Percentiles rank a stretch among this genome's conserved stretches.
Evolutionary conservation across 2,888 invertebrate genomes (phyloP).

Genomic region (Spatulosminthurus flaviceps): DNA sequence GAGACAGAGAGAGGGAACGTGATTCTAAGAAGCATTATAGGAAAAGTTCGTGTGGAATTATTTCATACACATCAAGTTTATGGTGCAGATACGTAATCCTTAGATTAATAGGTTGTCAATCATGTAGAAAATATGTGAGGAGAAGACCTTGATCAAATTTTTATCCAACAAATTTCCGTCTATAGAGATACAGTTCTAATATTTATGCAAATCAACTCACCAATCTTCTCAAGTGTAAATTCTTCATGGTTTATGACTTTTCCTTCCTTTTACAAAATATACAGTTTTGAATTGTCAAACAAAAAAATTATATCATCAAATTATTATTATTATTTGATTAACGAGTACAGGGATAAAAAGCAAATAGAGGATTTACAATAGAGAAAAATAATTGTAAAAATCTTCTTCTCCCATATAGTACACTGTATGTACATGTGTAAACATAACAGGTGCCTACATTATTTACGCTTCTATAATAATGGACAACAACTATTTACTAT

Average conservation of each 20-base stretch:
- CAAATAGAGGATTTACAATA: background rate
- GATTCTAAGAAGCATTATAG: too few relatives aligned
- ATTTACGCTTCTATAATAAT: too few relatives aligned
- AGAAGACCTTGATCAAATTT: slow-evolving; percentile 23
- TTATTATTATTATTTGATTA: background rate
- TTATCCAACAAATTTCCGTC: background rate
- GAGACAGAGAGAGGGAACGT: too few relatives aligned
- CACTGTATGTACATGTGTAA: too few relatives aligned
- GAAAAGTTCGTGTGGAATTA: background rate
- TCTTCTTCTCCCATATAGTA: background rate
- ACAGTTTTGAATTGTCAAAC: background rate
- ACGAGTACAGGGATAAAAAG: background rate
- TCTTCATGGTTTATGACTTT: background rate
- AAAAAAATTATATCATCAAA: background rate
- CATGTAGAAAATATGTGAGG: background rate
- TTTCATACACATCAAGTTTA: background rate
- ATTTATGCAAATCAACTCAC: slow-evolving; percentile 16
- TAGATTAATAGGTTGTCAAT: slow-evolving; percentile 30
- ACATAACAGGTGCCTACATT: too few relatives aligned
- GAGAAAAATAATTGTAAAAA: background rate
- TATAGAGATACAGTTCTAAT: background rate
- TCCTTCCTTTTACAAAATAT: background rate
- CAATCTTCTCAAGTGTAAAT: background rate
- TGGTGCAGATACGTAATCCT: background rate
- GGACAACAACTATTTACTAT: too few relatives aligned